Percentiles rank a stretch among this genome's conserved stretches.
Evolutionary conservation across 2,888 invertebrate genomes (phyloP).

Genomic region (Baccha elongata): DNA sequence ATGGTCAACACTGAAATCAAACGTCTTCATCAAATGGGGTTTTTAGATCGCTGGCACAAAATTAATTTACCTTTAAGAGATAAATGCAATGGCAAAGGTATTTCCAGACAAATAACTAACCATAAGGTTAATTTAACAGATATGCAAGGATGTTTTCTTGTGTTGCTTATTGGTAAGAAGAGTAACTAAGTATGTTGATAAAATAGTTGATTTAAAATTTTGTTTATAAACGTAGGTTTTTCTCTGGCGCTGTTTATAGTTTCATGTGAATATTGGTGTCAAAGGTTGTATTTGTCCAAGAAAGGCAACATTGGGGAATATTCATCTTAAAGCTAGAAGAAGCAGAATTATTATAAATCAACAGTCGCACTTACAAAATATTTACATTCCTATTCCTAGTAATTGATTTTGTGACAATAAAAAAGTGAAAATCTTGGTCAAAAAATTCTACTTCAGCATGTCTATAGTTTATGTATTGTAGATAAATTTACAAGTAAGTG

Average conservation of each 20-base stretch:
- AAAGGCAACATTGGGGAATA: slow-evolving; percentile 38
- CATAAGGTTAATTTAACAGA: slow-evolving; percentile 94
- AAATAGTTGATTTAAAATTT: no score
- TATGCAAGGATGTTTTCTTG: slow-evolving; percentile 96
- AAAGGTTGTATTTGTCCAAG: slow-evolving; percentile 71
- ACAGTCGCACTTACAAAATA: no score
- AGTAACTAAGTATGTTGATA: no score
- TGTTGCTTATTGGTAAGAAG: slow-evolving; percentile 89
- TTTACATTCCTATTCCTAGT: no score
- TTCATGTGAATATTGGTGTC: slow-evolving; percentile 77
- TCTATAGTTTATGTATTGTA: no score
- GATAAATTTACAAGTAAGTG: no score
- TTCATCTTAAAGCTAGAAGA: slow-evolving; percentile 57
- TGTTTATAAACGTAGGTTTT: no score
- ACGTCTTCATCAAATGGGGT: slow-evolving; percentile 91
- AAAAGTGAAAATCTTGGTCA: no score
- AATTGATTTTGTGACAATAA: no score
- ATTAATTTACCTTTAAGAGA: slow-evolving; percentile 90
- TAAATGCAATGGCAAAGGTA: slow-evolving; percentile 88
- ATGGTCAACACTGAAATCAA: slow-evolving; percentile 91
- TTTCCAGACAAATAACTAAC: slow-evolving; percentile 88
- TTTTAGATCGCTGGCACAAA: slow-evolving; percentile 91
- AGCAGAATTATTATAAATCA: no score
- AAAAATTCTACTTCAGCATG: no score
- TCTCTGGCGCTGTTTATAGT: slow-evolving; percentile 75